These are phyloP conservation scores for Meriones psammophilus DNA, from an alignment of 2,797 vertebrate genomes.

Conservation along the genomic window DNA sequence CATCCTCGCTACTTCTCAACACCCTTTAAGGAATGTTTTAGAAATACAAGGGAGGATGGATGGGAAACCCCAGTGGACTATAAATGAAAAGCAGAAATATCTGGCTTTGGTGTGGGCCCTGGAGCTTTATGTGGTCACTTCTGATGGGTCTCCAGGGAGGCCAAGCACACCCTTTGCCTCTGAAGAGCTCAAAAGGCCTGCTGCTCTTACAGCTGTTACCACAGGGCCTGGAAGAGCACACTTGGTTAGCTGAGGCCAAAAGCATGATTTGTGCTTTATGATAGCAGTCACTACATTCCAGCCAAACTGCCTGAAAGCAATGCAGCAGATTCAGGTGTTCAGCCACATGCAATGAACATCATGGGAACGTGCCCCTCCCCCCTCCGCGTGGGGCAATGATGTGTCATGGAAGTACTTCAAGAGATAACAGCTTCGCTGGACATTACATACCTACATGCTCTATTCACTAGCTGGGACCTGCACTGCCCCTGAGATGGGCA, in stretches of 20 bases:
- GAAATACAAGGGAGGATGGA: background rate
- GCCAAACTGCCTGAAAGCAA: background rate
- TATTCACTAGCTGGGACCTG: background rate
- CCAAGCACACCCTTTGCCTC: background rate
- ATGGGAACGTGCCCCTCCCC: background rate
- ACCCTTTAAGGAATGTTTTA: conserved; percentile 37
- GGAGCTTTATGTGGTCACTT: background rate
- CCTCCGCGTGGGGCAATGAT: fast-evolving
- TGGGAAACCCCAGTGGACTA: background rate
- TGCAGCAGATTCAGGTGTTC: background rate
- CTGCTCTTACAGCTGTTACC: background rate
- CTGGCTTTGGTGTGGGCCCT: background rate
- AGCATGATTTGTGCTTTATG: background rate
- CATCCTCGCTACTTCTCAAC: background rate
- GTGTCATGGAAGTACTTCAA: fast-evolving
- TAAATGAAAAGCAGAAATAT: background rate
- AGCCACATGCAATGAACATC: fast-evolving
- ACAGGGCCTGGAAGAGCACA: fast-evolving
- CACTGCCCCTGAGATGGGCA: background rate
- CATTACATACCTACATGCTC: background rate
- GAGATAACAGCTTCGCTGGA: background rate
- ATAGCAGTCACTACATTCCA: background rate
- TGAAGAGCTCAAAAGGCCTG: background rate
- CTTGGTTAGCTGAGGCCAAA: background rate
- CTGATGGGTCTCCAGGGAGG: background rate